Conservation (phyloP, 1,140 invertebrate species). For the Papilio polyxenes region DNA sequence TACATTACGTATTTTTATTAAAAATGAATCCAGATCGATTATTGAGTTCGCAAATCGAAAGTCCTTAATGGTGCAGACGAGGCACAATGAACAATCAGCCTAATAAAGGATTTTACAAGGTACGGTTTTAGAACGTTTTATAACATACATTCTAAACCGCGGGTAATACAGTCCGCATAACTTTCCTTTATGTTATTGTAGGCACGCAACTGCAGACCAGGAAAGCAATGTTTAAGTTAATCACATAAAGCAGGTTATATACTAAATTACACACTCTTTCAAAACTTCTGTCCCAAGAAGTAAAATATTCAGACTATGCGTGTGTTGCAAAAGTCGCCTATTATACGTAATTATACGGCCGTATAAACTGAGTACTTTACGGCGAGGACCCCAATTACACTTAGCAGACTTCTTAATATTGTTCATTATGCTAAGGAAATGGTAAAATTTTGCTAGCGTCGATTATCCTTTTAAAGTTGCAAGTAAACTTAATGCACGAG, state of each 20-base stretch:
- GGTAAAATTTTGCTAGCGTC: conserved; percentile 68
- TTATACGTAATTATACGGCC: conserved; percentile 75
- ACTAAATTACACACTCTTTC: conserved; percentile 62
- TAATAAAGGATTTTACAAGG: neutral
- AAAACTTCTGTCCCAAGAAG: conserved; percentile 68
- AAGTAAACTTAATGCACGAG: conserved; percentile 42
- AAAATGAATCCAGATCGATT: neutral
- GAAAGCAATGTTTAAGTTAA: conserved; percentile 57
- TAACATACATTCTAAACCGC: neutral
- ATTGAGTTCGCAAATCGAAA: neutral
- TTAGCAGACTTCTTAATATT: conserved; percentile 73
- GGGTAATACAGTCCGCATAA: neutral
- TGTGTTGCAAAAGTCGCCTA: conserved; percentile 72
- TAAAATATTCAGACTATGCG: conserved; percentile 71
- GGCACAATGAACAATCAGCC: neutral
- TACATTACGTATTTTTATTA: neutral
- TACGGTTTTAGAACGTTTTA: neutral
- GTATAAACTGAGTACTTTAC: conserved; percentile 70
- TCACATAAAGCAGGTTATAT: conserved; percentile 55
- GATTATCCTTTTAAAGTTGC: conserved; percentile 63
- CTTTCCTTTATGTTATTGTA: conserved; percentile 3
- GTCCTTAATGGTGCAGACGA: neutral
- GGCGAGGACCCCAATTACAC: conserved; percentile 71
- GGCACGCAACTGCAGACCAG: conserved; percentile 1
- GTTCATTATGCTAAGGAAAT: conserved; percentile 74